phyloP scores from a whole-genome alignment of 1,140 invertebrate species.

The Metaphire vulgaris region DNA sequence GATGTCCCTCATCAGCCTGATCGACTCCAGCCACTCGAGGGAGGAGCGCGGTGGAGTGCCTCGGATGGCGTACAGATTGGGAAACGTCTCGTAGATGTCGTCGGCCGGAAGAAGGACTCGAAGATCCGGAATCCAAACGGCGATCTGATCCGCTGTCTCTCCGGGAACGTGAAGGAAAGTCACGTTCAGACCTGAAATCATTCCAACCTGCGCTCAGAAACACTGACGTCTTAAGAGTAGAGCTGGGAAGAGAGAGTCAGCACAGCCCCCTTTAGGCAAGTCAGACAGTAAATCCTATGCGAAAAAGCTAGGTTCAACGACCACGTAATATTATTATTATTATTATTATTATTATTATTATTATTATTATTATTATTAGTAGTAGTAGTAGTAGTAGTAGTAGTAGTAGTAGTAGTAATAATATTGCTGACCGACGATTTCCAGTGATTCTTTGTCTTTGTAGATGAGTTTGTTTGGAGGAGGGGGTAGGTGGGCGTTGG shows the following conservation, averaged over 20 bases:
- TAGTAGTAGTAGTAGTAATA: too few relatives aligned
- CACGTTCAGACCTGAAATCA: slow-evolving; percentile 34
- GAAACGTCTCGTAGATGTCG: slow-evolving; percentile 41
- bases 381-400: too few relatives aligned
- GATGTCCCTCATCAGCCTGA: slow-evolving; percentile 37
- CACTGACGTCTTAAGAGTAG: too few relatives aligned
- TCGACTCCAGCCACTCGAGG: slow-evolving; percentile 35
- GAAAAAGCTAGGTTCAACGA: too few relatives aligned
- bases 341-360: too few relatives aligned
- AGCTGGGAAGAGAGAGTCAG: too few relatives aligned
- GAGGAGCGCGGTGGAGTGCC: slow-evolving; percentile 36
- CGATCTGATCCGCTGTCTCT: slow-evolving; percentile 42
- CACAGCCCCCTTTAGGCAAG: too few relatives aligned
- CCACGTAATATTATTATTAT: too few relatives aligned
- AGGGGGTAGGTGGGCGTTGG: slow-evolving; percentile 28
- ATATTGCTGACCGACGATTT: too few relatives aligned
- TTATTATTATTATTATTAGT: too few relatives aligned
- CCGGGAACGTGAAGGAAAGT: slow-evolving; percentile 41
- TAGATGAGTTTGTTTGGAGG: slow-evolving; percentile 36
- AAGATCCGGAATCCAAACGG: slow-evolving; percentile 38
- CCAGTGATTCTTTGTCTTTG: slow-evolving; percentile 23
- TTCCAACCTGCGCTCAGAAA: too few relatives aligned
- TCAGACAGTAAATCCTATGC: too few relatives aligned
- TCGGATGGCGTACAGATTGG: slow-evolving; percentile 43
- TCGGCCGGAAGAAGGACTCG: slow-evolving; percentile 37